Evolutionary conservation across 2,113 vertebrate species (phyloP).

Genomic region (Zosterops japonicus): DNA sequence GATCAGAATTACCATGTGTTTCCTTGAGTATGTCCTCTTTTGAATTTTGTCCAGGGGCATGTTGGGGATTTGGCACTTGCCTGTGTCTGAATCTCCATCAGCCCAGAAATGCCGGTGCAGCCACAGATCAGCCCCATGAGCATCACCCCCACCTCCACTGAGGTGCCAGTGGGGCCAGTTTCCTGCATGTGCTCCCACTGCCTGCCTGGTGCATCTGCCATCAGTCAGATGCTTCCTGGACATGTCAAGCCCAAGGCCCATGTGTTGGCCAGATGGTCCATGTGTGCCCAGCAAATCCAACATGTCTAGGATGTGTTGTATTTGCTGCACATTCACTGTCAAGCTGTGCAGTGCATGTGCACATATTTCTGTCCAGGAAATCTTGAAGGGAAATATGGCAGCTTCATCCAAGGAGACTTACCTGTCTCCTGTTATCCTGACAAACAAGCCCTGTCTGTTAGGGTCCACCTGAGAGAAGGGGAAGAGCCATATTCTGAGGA

Average conservation of each 20-base stretch:
- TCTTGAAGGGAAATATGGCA: rapidly evolving
- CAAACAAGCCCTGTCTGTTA: rapidly evolving
- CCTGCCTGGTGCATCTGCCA: background rate
- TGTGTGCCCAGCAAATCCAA: background rate
- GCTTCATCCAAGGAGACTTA: background rate
- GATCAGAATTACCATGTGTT: background rate
- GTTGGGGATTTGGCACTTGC: background rate
- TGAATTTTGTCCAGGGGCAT: background rate
- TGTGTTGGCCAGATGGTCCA: background rate
- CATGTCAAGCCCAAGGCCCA: rapidly evolving
- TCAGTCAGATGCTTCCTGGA: background rate
- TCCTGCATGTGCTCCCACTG: rapidly evolving
- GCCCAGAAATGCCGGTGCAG: rapidly evolving
- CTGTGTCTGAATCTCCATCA: background rate
- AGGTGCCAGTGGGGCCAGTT: rapidly evolving
- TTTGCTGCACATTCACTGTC: rapidly evolving
- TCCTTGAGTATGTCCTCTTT: background rate
- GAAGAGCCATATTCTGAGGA: background rate
- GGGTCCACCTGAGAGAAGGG: background rate
- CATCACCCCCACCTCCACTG: rapidly evolving
- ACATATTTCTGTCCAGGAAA: background rate
- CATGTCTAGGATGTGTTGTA: background rate
- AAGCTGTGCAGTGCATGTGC: background rate
- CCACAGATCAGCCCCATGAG: rapidly evolving
- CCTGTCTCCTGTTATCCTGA: background rate